Base-by-base conservation (phyloP, 2,888 invertebrate species). In the Acanthacorydalis orientalis region DNA sequence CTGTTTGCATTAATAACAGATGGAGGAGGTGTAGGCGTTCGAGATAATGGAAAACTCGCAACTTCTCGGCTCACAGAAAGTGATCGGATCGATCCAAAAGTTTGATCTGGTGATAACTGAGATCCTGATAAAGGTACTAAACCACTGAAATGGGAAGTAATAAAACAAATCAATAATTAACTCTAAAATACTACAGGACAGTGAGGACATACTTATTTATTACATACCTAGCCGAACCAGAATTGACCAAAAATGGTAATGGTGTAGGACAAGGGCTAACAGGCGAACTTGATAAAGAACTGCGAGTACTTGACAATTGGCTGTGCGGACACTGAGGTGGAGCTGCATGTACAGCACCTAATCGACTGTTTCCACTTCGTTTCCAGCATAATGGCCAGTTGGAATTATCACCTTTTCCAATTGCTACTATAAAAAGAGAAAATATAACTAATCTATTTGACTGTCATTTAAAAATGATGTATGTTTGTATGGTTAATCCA, bases 291-390 rank as follows among this genome's bases (percentile, higher is more conserved):
- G 80, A 79, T 37, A 81, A 74, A 14, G 74, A 73, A 55, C 74
- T 74, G 51, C 74, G 64, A 10, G 80, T 79, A 52, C 80, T 79
- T 47, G 80, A 79, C 56, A 81, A 71, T 34, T 78, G 70, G 44
- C 80, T 80, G 57, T 82, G 80, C 2, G 83, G 83, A 58, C 83
- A 83, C 54, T 80, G 78, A 1, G 82, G 82, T 2, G 78, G 72
- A 1, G 70, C 69, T n/a, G 65, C 63, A 12, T 69, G 68, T 45
- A 64, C 61, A 23, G 62, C 63, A 4, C 64, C 64, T 32, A 58
- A 64, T 35, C 62, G 64, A 23, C 6, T 23, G 23, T 2, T 6
- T 53, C 60, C 58, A 56, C 61, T 61, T 35, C 63, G 56, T 31
- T 65, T 60, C 61, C 66, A 65, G 55, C 68, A 64, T 52, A 65